phyloP scores from a whole-genome alignment of 1,140 invertebrate genomes.

The Psilanteris sp. region DNA sequence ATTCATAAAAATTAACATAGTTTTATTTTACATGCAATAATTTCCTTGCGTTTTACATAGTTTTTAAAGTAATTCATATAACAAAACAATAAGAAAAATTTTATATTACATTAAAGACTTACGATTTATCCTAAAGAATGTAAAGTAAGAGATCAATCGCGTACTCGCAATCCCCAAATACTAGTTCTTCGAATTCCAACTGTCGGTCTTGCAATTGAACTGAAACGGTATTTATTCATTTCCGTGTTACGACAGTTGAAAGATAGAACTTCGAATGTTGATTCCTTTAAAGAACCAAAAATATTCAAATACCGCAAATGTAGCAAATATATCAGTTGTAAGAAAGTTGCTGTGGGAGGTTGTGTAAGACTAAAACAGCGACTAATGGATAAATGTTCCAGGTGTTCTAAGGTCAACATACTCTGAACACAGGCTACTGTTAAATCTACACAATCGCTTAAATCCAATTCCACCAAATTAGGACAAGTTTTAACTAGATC shows the following conservation, averaged over 20 bases:
- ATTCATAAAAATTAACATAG: no score
- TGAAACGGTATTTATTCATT: constrained; percentile 87
- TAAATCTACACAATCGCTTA: constrained; percentile 90
- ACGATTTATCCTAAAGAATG: constrained; percentile 11
- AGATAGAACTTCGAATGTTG: constrained; percentile 81
- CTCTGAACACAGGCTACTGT: constrained; percentile 82
- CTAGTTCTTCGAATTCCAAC: constrained; percentile 91
- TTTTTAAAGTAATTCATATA: no score
- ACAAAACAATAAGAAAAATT: no score
- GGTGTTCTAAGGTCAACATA: constrained; percentile 83
- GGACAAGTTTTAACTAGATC: constrained; percentile 84
- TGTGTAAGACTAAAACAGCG: constrained; percentile 88
- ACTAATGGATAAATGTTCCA: constrained; percentile 90
- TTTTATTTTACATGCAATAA: no score
- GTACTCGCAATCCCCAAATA: constrained; percentile 91
- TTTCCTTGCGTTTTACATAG: no score
- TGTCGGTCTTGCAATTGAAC: constrained; percentile 91
- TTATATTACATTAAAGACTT: not conserved
- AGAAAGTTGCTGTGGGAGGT: constrained; percentile 79
- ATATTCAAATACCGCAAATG: constrained; percentile 86
- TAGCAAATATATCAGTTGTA: constrained; percentile 79
- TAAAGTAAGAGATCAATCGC: constrained; percentile 82
- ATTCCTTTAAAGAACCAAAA: constrained; percentile 86
- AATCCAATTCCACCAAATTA: constrained; percentile 88
- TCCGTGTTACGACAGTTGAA: constrained; percentile 80